These are phyloP conservation scores for Aphrophora alni DNA, from an alignment of 2,888 invertebrate species.

Conservation along the genomic window DNA sequence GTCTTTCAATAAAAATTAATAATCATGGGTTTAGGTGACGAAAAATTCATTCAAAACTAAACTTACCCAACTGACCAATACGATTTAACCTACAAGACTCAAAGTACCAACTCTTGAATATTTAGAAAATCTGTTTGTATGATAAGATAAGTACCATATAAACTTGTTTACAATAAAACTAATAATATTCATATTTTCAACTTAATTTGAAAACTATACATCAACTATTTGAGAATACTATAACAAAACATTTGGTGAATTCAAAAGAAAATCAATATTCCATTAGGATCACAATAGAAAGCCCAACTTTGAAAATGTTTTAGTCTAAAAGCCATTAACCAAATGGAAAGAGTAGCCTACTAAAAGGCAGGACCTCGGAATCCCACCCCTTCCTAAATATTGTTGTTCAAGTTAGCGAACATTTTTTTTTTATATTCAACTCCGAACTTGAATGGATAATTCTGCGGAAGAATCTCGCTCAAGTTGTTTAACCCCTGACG, in stretches of 20 bases:
- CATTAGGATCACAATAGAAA: not conserved
- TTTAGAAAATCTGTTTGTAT: too few relatives aligned
- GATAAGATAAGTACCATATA: too few relatives aligned
- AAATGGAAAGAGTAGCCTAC: slow-evolving; percentile 20
- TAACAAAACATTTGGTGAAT: not conserved
- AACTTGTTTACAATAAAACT: too few relatives aligned
- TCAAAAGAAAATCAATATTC: not conserved
- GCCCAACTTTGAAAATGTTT: not conserved
- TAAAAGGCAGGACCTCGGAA: not conserved
- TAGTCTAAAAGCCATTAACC: slow-evolving; percentile 35
- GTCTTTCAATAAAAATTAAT: too few relatives aligned
- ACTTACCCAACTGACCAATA: too few relatives aligned
- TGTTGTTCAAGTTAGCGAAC: not conserved
- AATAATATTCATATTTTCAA: too few relatives aligned
- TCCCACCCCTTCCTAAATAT: not conserved
- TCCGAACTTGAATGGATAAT: slow-evolving; percentile 47
- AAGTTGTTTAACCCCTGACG: slow-evolving; percentile 41
- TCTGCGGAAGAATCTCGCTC: slow-evolving; percentile 44
- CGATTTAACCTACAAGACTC: too few relatives aligned
- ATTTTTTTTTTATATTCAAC: slow-evolving; percentile 30
- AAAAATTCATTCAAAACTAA: too few relatives aligned
- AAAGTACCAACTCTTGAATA: too few relatives aligned
- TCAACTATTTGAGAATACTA: not conserved
- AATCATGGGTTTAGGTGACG: too few relatives aligned
- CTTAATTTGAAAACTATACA: too few relatives aligned